phyloP scores from a whole-genome alignment of 2,113 vertebrate genomes.

The Hippocampus mohnikei region DNA sequence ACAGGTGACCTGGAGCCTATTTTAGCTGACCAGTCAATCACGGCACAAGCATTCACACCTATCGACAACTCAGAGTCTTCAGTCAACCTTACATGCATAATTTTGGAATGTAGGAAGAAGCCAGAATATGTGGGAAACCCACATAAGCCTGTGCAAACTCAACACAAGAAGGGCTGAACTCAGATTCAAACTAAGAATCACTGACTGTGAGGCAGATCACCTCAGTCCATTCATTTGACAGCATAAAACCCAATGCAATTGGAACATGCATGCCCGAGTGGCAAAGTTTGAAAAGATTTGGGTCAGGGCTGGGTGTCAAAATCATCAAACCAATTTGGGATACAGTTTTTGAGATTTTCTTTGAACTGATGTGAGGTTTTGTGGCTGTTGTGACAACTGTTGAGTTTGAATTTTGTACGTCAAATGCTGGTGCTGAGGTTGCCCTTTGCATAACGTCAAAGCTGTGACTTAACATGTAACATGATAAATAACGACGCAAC shows the following conservation, averaged over 20 bases:
- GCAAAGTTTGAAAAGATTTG: not conserved
- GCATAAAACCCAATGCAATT: not conserved
- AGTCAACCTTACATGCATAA: not conserved
- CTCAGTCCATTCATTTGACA: not conserved
- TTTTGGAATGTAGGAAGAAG: not conserved
- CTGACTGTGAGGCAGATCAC: not conserved
- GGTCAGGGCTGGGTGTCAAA: not conserved
- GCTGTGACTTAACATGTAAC: not conserved
- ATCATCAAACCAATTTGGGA: not conserved
- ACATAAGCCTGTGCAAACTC: not conserved
- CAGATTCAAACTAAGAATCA: not conserved
- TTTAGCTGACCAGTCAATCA: not conserved
- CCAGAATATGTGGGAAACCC: not conserved
- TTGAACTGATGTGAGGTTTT: not conserved
- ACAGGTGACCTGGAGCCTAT: not conserved
- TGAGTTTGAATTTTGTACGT: not conserved
- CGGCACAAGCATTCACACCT: not conserved
- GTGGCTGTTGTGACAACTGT: conserved; percentile 7
- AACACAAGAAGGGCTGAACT: not conserved
- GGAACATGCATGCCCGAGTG: not conserved
- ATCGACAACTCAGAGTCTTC: not conserved
- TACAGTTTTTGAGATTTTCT: not conserved
- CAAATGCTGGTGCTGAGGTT: not conserved
- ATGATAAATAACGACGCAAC: conserved; percentile 6
- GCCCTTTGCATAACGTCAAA: not conserved